These are phyloP conservation scores for Bufotes viridis DNA, from an alignment of 2,797 vertebrate species.

Conservation along the genomic window DNA sequence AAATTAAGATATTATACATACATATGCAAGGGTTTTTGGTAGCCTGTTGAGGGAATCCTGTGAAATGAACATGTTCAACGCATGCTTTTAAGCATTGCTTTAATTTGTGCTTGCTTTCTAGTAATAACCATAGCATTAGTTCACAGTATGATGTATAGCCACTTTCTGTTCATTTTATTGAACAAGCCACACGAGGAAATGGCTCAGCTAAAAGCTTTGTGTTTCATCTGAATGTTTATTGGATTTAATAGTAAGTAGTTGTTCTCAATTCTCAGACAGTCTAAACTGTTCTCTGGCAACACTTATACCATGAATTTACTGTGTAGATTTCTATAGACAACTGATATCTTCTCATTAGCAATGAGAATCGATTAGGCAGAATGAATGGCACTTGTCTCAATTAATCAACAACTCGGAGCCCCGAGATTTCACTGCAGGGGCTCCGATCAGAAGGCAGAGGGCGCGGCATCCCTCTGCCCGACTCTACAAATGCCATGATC, in stretches of 20 bases:
- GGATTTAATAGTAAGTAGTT: constrained; percentile 33
- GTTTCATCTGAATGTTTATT: constrained; percentile 29
- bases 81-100: constrained; percentile 18
- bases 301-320: background rate
- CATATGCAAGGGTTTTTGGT: background rate
- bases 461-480: no score
- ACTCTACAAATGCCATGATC: no score
- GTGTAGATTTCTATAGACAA: background rate
- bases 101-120: background rate
- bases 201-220: constrained; percentile 37
- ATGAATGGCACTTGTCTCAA: background rate
- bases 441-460: no score
- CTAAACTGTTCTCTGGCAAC: background rate
- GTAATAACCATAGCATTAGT: constrained; percentile 31
- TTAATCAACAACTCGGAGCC: background rate
- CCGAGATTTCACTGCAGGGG: no score
- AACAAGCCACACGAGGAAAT: constrained; percentile 36
- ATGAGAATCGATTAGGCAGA: background rate
- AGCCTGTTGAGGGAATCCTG: background rate
- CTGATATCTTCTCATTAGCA: background rate
- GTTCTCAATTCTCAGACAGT: background rate
- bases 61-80: background rate
- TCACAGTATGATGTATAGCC: constrained; percentile 42
- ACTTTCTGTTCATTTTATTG: constrained; percentile 42
- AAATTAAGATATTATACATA: background rate